These are phyloP conservation scores for Fregetta grallaria DNA, from an alignment of 2,113 vertebrate species.

Conservation along the genomic window DNA sequence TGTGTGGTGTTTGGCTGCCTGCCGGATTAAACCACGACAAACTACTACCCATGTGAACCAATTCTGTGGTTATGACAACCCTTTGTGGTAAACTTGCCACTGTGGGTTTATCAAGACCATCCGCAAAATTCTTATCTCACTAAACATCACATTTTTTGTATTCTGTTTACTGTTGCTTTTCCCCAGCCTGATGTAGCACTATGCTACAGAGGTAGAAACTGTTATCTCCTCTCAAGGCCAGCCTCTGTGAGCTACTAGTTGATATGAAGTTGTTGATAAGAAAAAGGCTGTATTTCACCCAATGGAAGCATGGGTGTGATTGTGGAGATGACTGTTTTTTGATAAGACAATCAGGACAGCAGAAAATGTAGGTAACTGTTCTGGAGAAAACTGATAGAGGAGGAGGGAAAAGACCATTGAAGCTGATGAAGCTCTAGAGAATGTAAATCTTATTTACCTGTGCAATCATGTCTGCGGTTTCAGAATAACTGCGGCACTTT, in stretches of 20 bases:
- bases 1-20: no score
- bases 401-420: neutral
- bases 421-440: neutral
- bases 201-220: neutral
- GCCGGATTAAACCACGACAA: no score
- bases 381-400: neutral
- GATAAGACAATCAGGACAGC: neutral
- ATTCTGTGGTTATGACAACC: neutral
- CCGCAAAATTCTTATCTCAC: neutral
- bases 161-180: neutral
- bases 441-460: slow-evolving; percentile 69
- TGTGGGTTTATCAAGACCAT: neutral
- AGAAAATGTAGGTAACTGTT: neutral
- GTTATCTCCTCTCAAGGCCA: neutral
- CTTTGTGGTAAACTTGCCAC: neutral
- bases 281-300: neutral
- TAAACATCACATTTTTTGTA: neutral
- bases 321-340: neutral
- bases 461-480: slow-evolving; percentile 78
- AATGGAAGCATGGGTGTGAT: neutral
- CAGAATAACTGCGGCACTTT: slow-evolving; percentile 79
- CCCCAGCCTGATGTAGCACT: neutral
- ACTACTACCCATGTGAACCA: neutral
- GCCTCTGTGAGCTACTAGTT: neutral
- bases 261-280: neutral